These are phyloP conservation scores for Lasioglossum pauxillum DNA, from an alignment of 2,888 invertebrate species.

Conservation along the genomic window DNA sequence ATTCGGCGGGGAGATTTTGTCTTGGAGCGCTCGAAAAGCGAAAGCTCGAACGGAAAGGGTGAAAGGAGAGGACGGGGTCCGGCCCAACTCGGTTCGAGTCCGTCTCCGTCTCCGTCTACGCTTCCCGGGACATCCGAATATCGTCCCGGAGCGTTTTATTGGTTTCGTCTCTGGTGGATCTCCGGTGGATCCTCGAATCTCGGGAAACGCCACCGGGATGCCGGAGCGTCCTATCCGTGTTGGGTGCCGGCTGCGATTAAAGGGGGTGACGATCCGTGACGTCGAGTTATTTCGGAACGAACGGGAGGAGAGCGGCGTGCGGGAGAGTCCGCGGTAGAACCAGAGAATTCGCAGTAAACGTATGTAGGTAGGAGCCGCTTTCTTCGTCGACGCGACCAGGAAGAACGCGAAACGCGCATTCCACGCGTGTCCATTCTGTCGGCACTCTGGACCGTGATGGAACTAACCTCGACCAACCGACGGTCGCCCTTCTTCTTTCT, in stretches of 20 bases:
- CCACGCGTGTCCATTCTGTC: constrained; percentile 76
- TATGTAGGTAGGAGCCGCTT: constrained; percentile 60
- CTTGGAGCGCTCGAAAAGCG: constrained; percentile 62
- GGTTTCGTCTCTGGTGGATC: constrained; percentile 71
- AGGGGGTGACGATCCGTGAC: constrained; percentile 74
- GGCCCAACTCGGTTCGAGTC: constrained; percentile 67
- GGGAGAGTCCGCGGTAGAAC: constrained; percentile 47
- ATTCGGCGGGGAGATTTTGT: constrained; percentile 81
- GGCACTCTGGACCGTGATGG: constrained; percentile 72
- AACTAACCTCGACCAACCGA: constrained; percentile 71
- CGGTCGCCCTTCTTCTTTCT: constrained; percentile 38
- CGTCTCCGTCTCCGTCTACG: constrained; percentile 14
- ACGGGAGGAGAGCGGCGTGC: constrained; percentile 29
- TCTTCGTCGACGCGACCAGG: constrained; percentile 53
- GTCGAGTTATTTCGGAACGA: constrained; percentile 77
- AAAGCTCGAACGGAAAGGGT: neutral
- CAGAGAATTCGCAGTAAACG: constrained; percentile 71
- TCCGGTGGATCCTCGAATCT: constrained; percentile 57
- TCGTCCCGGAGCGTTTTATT: constrained; percentile 74
- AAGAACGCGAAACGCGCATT: constrained; percentile 70
- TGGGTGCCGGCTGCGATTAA: constrained; percentile 62
- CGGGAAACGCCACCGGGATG: constrained; percentile 39
- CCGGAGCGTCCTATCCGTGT: constrained; percentile 41
- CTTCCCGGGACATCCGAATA: constrained; percentile 72
- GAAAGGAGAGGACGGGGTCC: neutral